These are phyloP conservation scores for Azemiops feae DNA, from an alignment of 2,113 vertebrate genomes.

Conservation along the genomic window DNA sequence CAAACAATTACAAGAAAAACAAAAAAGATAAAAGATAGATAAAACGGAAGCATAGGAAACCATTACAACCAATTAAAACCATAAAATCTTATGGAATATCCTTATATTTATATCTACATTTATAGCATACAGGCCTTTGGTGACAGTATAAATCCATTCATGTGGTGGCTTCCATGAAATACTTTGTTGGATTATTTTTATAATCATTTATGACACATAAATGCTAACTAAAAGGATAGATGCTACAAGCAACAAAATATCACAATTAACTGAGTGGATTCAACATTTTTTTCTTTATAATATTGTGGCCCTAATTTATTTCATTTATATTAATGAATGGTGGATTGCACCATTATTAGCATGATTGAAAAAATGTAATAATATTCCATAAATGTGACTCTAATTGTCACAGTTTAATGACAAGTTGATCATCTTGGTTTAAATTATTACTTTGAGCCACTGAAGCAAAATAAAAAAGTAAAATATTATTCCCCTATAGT, in stretches of 20 bases:
- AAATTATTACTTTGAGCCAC: constrained; percentile 67
- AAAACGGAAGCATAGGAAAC: background rate
- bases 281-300: constrained; percentile 60
- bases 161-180: background rate
- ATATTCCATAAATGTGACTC: constrained; percentile 71
- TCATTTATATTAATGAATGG: constrained; percentile 76
- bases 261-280: constrained; percentile 56
- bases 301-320: constrained; percentile 67
- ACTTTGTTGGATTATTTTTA: constrained; percentile 13
- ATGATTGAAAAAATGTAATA: constrained; percentile 69
- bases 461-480: constrained; percentile 53
- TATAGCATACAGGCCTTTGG: background rate
- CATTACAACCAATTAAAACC: background rate
- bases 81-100: background rate
- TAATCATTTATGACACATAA: constrained; percentile 30
- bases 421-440: constrained; percentile 66
- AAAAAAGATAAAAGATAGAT: background rate
- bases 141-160: background rate
- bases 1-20: background rate
- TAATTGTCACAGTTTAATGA: constrained; percentile 75
- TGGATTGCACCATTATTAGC: constrained; percentile 69
- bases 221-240: background rate
- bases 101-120: background rate
- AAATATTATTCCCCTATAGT: constrained; percentile 29
- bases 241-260: constrained; percentile 45